Evolutionary conservation across 2,113 vertebrate species (phyloP), one percentile per base, ranked within the genome.

Genomic region (Raja brachyura): DNA sequence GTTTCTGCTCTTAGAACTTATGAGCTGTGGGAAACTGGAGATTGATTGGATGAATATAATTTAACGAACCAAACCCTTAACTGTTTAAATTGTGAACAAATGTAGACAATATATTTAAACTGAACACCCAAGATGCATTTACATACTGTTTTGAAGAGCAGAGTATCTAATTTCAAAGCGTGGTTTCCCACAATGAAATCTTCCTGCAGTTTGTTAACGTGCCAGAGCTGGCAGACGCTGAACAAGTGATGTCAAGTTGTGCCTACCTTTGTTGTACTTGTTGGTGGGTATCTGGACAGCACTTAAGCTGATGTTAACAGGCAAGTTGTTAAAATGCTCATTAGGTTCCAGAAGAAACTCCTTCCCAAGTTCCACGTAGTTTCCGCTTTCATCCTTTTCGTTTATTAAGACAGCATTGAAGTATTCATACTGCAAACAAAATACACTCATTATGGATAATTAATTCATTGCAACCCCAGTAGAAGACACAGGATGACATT

Each of bases 401-500:
- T 99, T 99, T 94, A 99, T 99, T 93, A 99, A 96, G 93, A 99
- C 98, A 0, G 99, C 99, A 93, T 99, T 99, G 96, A 99, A 99
- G 96, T 99, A 99, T 95, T 99, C 98, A 88, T 99, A 99, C 99
- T 99, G 96, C 93, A 96, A 95, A 93, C 94, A 77, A 95, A 95
- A 95, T 66, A 94, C 11, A 93, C 33, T 59, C 7, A 28, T 76
- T 76, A 92, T 0, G 22, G 0, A 5, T 11, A 93, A 5, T 93
- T 79, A 92, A 31, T 66, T 14, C 59, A 88, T 31, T 63, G 28
- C 61, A 88, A 88, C 31, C 9, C 83, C 14, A 5, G 28, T 14
- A 2, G 39, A 81, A 81, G 18, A 86, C 28, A 61, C 22, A 86
- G n/a, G 22, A 85, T 28, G 18, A 9, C 33, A 28, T 48, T 16